Conservation (phyloP, 2,113 vertebrate species). For the Caranx melampygus region DNA sequence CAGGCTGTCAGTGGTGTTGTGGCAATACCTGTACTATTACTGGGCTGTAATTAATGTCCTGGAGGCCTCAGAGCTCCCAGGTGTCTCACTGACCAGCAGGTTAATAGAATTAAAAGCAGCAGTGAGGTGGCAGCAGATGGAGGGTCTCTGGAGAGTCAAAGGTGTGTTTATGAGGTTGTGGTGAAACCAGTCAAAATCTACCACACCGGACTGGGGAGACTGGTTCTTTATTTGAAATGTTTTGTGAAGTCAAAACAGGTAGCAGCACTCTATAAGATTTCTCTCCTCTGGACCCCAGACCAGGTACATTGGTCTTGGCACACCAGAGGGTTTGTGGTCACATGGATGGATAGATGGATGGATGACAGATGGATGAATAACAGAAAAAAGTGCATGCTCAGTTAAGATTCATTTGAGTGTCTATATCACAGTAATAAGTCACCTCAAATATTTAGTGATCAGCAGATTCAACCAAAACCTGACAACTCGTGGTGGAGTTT, state of each 20-base stretch:
- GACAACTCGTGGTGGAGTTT: background rate
- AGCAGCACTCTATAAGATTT: background rate
- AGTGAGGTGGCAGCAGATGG: background rate
- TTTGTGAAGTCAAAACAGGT: background rate
- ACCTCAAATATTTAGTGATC: background rate
- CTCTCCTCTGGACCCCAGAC: too few species aligned
- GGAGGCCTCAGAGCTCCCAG: slow-evolving; percentile 25
- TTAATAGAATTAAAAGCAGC: slow-evolving; percentile 33
- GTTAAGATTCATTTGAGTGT: too few species aligned
- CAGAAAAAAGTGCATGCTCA: too few species aligned
- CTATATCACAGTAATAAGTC: too few species aligned
- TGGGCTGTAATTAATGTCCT: slow-evolving; percentile 2
- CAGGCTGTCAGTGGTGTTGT: too few species aligned
- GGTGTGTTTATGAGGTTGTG: too few species aligned
- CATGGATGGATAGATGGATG: too few species aligned
- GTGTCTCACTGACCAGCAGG: slow-evolving; percentile 34
- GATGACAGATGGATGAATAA: too few species aligned
- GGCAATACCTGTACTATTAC: too few species aligned
- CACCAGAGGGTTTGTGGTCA: too few species aligned
- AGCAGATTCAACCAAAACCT: too few species aligned
- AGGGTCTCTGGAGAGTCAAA: background rate
- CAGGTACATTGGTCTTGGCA: too few species aligned
- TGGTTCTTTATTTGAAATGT: background rate
- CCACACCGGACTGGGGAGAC: background rate
- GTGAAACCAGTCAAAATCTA: background rate